Conservation (phyloP, 2,888 invertebrate genomes). For the Listrodromus nycthemerus region DNA sequence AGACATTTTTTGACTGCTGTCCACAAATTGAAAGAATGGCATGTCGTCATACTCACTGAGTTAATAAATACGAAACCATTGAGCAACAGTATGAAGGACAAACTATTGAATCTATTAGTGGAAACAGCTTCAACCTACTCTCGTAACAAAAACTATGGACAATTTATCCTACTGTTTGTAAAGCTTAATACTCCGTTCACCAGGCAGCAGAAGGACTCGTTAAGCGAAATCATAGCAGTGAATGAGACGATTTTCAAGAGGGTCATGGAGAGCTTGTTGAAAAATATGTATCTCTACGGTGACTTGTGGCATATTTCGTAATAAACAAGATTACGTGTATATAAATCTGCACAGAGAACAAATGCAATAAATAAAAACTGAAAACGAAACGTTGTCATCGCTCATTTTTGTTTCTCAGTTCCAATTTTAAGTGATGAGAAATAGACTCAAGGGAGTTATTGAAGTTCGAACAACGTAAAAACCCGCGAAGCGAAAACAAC, state of each 20-base stretch:
- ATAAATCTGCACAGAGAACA: background rate
- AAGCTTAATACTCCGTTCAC: constrained; percentile 72
- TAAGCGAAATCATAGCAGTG: constrained; percentile 74
- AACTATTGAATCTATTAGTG: constrained; percentile 73
- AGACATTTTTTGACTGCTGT: constrained; percentile 75
- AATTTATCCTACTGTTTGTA: constrained; percentile 74
- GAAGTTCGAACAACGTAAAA: too few species aligned
- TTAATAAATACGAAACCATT: constrained; percentile 66
- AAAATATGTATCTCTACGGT: constrained; percentile 64
- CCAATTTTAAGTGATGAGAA: too few species aligned
- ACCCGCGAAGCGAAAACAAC: too few species aligned
- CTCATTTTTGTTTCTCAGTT: too few species aligned
- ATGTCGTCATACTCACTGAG: constrained; percentile 73
- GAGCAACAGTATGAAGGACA: constrained; percentile 70
- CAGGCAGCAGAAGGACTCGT: constrained; percentile 70
- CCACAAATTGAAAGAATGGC: constrained; percentile 78
- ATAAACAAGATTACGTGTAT: constrained; percentile 13
- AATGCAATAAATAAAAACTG: background rate
- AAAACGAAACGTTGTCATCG: background rate
- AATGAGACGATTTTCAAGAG: constrained; percentile 77
- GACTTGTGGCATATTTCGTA: constrained; percentile 63
- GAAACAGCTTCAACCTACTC: constrained; percentile 74
- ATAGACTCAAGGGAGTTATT: too few species aligned
- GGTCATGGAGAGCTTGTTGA: constrained; percentile 73
- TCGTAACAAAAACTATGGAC: constrained; percentile 76